A percentile compares a stretch with the other conserved stretches of the same genome.
phyloP scores from a whole-genome alignment of 2,113 vertebrate species.

The Tachycineta bicolor region DNA sequence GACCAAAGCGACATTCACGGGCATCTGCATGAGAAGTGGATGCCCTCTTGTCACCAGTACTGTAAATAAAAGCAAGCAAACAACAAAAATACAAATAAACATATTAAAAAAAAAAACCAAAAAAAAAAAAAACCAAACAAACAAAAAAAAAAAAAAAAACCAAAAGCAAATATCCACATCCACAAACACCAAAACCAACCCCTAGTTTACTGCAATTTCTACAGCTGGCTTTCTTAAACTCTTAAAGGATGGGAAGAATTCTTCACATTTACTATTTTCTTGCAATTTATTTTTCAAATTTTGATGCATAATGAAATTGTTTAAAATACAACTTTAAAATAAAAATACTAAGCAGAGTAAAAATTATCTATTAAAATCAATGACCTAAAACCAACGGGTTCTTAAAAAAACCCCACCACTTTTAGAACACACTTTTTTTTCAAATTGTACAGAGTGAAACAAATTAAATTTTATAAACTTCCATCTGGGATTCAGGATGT shows the following conservation, averaged over 20 bases:
- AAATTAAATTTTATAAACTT: slow-evolving; percentile 3
- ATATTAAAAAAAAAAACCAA: neutral
- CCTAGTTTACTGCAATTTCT: neutral
- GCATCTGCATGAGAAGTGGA: neutral
- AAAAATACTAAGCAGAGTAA: neutral
- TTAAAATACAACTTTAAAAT: neutral
- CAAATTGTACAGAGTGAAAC: neutral
- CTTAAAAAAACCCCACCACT: neutral
- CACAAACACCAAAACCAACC: neutral
- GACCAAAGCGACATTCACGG: neutral
- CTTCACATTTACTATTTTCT: neutral
- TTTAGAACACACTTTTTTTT: neutral
- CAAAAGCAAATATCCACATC: neutral
- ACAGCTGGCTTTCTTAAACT: neutral
- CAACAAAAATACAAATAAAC: neutral
- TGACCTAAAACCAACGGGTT: fast-evolving
- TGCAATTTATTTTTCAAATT: neutral
- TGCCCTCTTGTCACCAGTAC: neutral
- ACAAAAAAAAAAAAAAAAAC: no score
- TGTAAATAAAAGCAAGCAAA: neutral
- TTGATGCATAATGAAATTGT: neutral
- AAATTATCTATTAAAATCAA: neutral
- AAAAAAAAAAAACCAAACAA: neutral
- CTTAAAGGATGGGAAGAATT: neutral
- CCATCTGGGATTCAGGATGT: neutral